These are phyloP conservation scores for Nyctereutes procyonoides DNA, from an alignment of 2,113 vertebrate species.

Conservation along the genomic window DNA sequence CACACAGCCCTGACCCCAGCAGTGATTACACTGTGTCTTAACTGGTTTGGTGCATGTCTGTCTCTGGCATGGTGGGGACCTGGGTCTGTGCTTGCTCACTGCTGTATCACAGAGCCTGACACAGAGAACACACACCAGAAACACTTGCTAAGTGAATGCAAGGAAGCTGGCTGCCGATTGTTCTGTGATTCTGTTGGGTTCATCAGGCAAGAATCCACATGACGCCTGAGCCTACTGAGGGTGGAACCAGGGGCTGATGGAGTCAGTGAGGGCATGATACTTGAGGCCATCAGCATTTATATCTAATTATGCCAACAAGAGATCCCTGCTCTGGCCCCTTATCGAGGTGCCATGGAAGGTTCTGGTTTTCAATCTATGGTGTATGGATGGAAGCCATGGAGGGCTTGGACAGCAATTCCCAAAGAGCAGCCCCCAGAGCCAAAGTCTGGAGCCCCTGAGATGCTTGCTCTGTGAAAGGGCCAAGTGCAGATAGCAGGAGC, in stretches of 20 bases:
- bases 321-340: neutral
- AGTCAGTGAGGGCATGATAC: no score
- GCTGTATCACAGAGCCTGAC: neutral
- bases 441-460: neutral
- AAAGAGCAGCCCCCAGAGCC: neutral
- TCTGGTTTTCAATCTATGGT: neutral
- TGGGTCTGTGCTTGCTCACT: no score
- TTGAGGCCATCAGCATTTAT: neutral
- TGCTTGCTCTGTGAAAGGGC: neutral
- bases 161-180: neutral
- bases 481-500: neutral
- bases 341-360: neutral
- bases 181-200: no score
- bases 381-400: neutral
- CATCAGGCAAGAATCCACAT: neutral
- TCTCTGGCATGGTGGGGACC: neutral
- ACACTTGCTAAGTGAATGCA: neutral
- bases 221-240: neutral
- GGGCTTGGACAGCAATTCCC: neutral
- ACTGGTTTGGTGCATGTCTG: neutral
- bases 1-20: neutral
- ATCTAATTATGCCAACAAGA: neutral
- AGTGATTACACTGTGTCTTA: neutral
- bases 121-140: neutral
- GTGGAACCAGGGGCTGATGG: no score